Conservation (phyloP, 2,797 vertebrate genomes). For the Antrozous pallidus region DNA sequence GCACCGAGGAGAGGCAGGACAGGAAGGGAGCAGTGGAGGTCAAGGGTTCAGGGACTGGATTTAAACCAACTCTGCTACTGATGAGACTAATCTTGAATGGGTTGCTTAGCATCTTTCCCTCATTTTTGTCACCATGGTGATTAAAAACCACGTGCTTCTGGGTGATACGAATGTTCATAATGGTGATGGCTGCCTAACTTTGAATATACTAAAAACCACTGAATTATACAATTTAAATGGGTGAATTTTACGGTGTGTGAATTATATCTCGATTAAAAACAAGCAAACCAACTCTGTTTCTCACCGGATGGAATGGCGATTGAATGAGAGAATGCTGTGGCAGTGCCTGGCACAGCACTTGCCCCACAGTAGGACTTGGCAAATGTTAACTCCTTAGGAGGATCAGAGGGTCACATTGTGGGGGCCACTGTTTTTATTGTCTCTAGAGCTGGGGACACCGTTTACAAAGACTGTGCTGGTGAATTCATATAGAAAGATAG, state of each 20-base stretch:
- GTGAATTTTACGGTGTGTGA: neutral
- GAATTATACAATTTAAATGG: neutral
- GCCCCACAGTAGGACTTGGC: neutral
- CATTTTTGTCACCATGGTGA: neutral
- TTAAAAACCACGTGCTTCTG: neutral
- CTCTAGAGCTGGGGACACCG: neutral
- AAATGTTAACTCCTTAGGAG: neutral
- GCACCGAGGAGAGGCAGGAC: neutral
- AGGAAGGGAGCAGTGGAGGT: neutral
- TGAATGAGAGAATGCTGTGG: neutral
- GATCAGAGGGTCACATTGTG: neutral
- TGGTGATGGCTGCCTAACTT: neutral
- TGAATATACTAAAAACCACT: neutral
- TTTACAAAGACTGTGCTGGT: neutral
- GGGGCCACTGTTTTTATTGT: neutral
- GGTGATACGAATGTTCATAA: neutral
- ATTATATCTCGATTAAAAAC: conserved; percentile 1
- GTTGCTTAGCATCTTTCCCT: neutral
- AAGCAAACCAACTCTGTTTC: neutral
- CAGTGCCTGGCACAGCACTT: neutral
- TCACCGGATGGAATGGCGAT: neutral
- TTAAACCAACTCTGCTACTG: neutral
- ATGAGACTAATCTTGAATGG: neutral
- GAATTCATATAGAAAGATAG: neutral
- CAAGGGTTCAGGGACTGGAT: neutral